Evolutionary conservation across 92 coral and sea anemone genomes (phyloP).

Genomic region (Galaxea fascicularis): DNA sequence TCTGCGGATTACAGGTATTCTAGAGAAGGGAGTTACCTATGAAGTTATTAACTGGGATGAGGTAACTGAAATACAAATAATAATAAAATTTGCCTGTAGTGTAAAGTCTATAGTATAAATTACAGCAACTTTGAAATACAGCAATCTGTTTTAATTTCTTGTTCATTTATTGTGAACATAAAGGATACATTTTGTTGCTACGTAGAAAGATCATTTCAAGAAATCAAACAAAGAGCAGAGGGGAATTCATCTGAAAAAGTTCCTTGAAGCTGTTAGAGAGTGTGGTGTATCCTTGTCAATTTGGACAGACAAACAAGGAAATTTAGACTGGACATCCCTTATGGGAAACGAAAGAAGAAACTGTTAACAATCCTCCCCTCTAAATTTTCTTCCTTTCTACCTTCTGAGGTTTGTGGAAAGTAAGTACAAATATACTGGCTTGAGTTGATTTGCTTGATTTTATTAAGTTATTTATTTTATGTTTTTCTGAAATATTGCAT

Average conservation of each 20-base stretch:
- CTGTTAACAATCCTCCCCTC: slow-evolving; percentile 13
- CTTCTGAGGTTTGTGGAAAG: slow-evolving; percentile 25
- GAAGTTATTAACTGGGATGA: slow-evolving; percentile 45
- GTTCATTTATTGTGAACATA: slow-evolving; percentile 14
- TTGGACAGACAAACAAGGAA: slow-evolving; percentile 44
- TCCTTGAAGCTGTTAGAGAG: slow-evolving; percentile 20
- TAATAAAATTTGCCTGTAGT: neutral
- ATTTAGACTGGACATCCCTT: slow-evolving; percentile 53
- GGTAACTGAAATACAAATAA: slow-evolving; percentile 6
- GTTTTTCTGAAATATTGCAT: slow-evolving; percentile 5
- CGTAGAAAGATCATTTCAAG: slow-evolving; percentile 25
- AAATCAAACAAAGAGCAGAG: slow-evolving; percentile 10
- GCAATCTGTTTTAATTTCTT: slow-evolving; percentile 5
- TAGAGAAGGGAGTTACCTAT: slow-evolving; percentile 22
- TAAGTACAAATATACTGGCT: slow-evolving; percentile 27
- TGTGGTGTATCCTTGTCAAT: slow-evolving; percentile 41
- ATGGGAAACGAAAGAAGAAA: slow-evolving; percentile 41
- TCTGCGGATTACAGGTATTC: slow-evolving; percentile 14
- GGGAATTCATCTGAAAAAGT: slow-evolving; percentile 2
- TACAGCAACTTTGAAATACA: neutral
- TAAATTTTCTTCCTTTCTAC: slow-evolving; percentile 20
- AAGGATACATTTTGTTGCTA: slow-evolving; percentile 4
- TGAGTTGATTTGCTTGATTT: slow-evolving; percentile 13
- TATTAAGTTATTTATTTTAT: neutral
- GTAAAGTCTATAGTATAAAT: neutral